phyloP scores from a whole-genome alignment of 2,797 vertebrate genomes.

The Silurus lanzhouensis region DNA sequence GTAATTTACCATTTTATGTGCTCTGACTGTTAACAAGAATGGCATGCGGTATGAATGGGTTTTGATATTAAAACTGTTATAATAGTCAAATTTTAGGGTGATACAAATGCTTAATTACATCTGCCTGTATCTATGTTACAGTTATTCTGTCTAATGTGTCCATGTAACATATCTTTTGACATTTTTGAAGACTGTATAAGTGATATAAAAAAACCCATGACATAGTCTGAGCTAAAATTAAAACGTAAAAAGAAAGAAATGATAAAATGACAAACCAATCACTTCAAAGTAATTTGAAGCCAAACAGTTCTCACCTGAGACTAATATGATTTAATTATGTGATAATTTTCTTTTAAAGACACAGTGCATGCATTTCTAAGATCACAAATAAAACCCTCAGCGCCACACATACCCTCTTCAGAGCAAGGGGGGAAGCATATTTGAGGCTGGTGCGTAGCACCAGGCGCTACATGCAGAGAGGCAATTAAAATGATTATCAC shows the following conservation, averaged over 20 bases:
- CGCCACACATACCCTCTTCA: conserved; percentile 43
- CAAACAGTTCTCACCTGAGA: conserved; percentile 68
- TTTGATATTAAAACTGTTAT: background rate
- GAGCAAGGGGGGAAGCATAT: conserved; percentile 73
- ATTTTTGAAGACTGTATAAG: conserved; percentile 12
- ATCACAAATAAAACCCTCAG: conserved; percentile 52
- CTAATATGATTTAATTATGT: conserved; percentile 73
- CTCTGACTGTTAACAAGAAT: background rate
- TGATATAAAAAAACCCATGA: background rate
- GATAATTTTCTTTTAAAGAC: conserved; percentile 70
- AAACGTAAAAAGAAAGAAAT: conserved; percentile 29
- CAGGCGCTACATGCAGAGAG: conserved; percentile 69
- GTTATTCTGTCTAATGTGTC: background rate
- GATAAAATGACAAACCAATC: conserved; percentile 63
- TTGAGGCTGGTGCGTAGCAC: conserved; percentile 73
- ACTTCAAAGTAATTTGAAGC: conserved; percentile 65
- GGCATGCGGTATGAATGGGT: background rate
- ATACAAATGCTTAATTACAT: background rate
- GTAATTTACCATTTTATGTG: background rate
- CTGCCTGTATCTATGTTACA: background rate
- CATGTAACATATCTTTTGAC: background rate
- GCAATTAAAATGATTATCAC: conserved; percentile 82
- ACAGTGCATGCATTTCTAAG: conserved; percentile 57
- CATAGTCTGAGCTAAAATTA: conserved; percentile 31
- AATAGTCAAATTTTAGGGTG: background rate